Evolutionary conservation across 2,797 vertebrate genomes (phyloP).

Genomic region (Tamandua tetradactyla): DNA sequence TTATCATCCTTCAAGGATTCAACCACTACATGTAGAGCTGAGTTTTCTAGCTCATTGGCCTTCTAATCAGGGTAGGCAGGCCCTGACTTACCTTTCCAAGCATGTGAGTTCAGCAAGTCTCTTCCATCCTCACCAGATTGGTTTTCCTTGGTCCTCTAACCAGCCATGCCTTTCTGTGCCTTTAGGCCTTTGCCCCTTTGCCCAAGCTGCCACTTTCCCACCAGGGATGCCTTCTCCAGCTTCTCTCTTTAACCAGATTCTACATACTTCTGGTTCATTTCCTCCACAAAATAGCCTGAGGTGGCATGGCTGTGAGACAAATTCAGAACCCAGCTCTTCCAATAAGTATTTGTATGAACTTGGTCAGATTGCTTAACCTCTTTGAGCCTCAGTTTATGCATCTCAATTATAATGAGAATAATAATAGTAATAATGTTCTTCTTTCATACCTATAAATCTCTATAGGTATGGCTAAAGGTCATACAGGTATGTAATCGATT

Average conservation of each 20-base stretch:
- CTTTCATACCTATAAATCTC: neutral
- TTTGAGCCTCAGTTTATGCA: neutral
- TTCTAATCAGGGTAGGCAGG: constrained; percentile 52
- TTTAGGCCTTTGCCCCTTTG: no score
- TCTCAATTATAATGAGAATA: neutral
- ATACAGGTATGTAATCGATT: neutral
- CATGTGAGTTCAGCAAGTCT: constrained; percentile 51
- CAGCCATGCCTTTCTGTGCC: constrained; percentile 50
- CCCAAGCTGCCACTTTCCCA: constrained; percentile 27
- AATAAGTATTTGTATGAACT: neutral
- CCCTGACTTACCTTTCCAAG: constrained; percentile 50
- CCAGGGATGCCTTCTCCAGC: neutral
- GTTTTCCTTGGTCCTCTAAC: constrained; percentile 27
- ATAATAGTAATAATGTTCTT: neutral
- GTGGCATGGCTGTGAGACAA: no score
- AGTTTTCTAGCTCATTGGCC: constrained; percentile 12
- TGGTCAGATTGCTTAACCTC: neutral
- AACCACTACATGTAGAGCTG: neutral
- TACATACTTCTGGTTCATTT: neutral
- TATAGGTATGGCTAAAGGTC: no score
- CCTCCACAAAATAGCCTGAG: neutral
- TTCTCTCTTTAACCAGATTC: constrained; percentile 3
- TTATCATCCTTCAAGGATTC: neutral
- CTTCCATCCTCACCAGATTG: no score
- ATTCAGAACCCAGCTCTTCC: neutral